A percentile compares a stretch with the other conserved stretches of the same genome.
Evolutionary conservation across 2,888 invertebrate genomes (phyloP).

Genomic region (Busseola fusca): DNA sequence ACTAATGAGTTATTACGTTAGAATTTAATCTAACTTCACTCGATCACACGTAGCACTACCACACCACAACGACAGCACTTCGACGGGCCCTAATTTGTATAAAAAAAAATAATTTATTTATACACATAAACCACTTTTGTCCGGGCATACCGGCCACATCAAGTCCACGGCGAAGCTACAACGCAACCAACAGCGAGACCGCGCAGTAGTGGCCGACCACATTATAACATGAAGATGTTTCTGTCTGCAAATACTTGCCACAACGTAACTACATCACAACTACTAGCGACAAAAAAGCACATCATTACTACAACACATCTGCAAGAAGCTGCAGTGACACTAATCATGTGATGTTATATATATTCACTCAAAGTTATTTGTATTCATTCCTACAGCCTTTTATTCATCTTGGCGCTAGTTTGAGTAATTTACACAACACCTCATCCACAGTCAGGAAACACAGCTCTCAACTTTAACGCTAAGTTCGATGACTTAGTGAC

Average conservation of each 20-base stretch:
- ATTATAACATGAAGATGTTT: too few relatives aligned
- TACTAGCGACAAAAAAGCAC: neutral
- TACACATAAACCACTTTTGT: neutral
- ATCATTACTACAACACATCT: too few relatives aligned
- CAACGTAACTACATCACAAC: neutral
- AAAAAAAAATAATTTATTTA: neutral
- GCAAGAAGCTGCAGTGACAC: neutral
- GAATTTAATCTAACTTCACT: constrained; percentile 15
- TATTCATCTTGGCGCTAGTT: too few relatives aligned
- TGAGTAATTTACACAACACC: too few relatives aligned
- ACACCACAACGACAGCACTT: neutral
- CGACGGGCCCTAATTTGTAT: neutral
- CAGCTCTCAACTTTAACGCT: too few relatives aligned
- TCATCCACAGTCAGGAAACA: too few relatives aligned
- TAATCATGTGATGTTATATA: too few relatives aligned
- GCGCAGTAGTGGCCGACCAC: neutral
- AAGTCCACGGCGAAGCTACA: neutral
- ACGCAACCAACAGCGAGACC: neutral
- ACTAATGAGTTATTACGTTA: constrained; percentile 8
- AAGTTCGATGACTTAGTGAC: too few relatives aligned
- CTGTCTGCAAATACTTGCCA: neutral
- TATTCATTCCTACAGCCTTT: too few relatives aligned
- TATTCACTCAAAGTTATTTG: too few relatives aligned
- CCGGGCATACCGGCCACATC: neutral
- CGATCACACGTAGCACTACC: neutral